Evolutionary conservation across 2,113 vertebrate genomes (phyloP), one percentile per base, ranked within the genome.

Genomic region (Steatornis caripensis): DNA sequence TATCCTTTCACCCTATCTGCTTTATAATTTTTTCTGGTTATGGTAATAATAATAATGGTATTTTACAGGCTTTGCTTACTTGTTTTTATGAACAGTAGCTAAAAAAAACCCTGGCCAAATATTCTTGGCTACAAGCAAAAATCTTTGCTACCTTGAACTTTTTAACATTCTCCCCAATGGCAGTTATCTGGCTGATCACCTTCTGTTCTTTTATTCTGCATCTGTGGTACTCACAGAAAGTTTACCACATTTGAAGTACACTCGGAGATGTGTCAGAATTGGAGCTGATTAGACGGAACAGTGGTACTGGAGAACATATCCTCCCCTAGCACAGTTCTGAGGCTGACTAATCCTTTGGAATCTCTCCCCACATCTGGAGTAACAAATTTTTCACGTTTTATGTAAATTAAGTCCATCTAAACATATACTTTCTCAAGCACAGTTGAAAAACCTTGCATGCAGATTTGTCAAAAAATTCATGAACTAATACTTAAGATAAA

Each of bases 271-370:
- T 57, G 69, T 96, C 87, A 97, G 84, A 94, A 96, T 96, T 90
- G 87, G 65, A 89, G 88, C 54, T 98, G 97, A 98, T 97, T 93
- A 97, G 74, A 84, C 85, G 78, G 89, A 97, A 93, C 43, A 85
- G 83, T 68, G 62, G 53, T 80, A 87, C 69, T 82, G 58, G 95
- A 95, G 94, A 90, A 90, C 84, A 95, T 45, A 84, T 65, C 96
- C 78, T 93, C 74, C 75, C 94, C 62, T 37, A 80, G 69, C 43
- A 77, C 9, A 87, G 48, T 62, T 96, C 60, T 87, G 86, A 91
- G 81, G 79, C 37, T 72, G 62, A 95, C 57, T 97, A 96, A 97
- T 94, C 83, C 43, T 84, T 93, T 96, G 84, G 79, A 94, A 93
- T 74, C 74, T 81, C 64, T 79, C 43, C 61, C 66, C 49, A 72